Evolutionary conservation across 2,113 vertebrate species (phyloP), one percentile per base, ranked within the genome.

Genomic region (Aspiorhynchus laticeps): DNA sequence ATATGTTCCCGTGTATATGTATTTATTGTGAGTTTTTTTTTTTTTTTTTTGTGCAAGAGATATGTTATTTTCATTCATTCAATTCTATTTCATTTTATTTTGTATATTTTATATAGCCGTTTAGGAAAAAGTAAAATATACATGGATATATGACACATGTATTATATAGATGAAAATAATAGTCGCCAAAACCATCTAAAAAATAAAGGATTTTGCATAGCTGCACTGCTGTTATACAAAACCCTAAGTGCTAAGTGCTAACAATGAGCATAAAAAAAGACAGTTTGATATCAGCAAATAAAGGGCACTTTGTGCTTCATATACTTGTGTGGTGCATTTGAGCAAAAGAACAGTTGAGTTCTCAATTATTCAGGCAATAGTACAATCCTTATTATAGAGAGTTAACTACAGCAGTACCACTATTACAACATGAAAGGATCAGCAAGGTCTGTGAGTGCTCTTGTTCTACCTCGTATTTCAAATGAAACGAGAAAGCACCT

Each of bases 401-500:
- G 24, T 59, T 79, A 81, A 86, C 65, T 56, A 71, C 77, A 85
- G 85, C 38, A 76, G 83, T 33, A 48, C 80, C 74, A 79, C 19
- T 36, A 36, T 63, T 41, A 71, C 51, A 31, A 79, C 41, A 78
- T 56, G 17, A 81, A 79, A 88, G 38, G 61, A 7, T 79, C 56
- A 21, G 77, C 26, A 5, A 15, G 84, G 67, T 43, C 59, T 65
- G 88, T 15, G 83, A 80, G 80, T 46, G 61, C 77, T 65, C 81
- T 43, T 38, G 48, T 80, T 76, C 84, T 63, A 78, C 71, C 89
- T 91, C 84, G 86, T 65, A 51, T 65, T 85, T 92, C 85, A 88
- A 78, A 51, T 88, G 48, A 91, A 88, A 91, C 92, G 86, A 91
- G 80, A 80, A 65, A 75, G 71, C 38, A 33, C 1, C 14, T 77